A percentile compares a stretch with the other conserved stretches of the same genome.
Evolutionary conservation across 2,113 vertebrate species (phyloP).

Genomic region (Harpagus bidentatus): DNA sequence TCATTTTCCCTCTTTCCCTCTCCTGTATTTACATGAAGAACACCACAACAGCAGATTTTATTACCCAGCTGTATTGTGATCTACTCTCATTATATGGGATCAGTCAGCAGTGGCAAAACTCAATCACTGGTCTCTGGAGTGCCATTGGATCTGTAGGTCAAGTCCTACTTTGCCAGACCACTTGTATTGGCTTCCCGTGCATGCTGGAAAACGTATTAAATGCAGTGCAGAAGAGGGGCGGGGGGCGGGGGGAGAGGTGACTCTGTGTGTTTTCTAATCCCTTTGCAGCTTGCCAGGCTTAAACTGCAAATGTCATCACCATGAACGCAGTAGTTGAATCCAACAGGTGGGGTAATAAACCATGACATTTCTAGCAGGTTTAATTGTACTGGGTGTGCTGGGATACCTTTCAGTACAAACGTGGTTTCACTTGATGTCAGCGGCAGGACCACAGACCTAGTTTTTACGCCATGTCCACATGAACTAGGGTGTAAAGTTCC

Average conservation of each 20-base stretch:
- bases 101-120: neutral
- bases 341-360: slow-evolving; percentile 55
- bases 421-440: neutral
- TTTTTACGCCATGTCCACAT: neutral
- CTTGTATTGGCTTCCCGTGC: neutral
- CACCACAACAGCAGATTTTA: neutral
- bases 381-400: slow-evolving; percentile 2
- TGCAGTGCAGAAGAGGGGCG: neutral
- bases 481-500: slow-evolving; percentile 32
- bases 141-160: neutral
- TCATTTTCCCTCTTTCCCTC: neutral
- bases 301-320: slow-evolving; percentile 14
- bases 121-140: neutral
- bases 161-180: neutral
- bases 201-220: neutral
- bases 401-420: slow-evolving; percentile 16
- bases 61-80: neutral
- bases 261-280: neutral
- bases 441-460: neutral
- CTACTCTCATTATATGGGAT: neutral
- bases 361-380: slow-evolving; percentile 33
- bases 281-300: neutral
- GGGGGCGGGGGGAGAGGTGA: rapidly evolving
- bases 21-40: neutral
- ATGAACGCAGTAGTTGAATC: neutral